These are phyloP conservation scores for Phytoseiulus persimilis DNA, from an alignment of 2,888 invertebrate genomes.

Conservation along the genomic window DNA sequence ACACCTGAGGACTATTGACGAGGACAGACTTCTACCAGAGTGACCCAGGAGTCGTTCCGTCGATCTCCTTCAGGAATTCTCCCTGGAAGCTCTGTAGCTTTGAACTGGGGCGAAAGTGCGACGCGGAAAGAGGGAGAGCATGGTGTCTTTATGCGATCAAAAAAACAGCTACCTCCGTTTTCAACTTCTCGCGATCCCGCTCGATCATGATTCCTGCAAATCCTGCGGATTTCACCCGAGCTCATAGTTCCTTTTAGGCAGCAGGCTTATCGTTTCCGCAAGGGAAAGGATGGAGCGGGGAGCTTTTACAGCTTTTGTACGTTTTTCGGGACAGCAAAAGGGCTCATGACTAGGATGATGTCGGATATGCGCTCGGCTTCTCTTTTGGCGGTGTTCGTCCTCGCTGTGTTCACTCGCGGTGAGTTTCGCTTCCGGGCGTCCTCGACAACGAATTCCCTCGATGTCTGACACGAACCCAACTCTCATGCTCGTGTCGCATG, in stretches of 20 bases:
- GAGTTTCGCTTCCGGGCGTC: background rate
- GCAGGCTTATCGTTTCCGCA: background rate
- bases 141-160: no score
- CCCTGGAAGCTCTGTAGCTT: no score
- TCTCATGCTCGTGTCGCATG: no score
- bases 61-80: no score
- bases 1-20: no score
- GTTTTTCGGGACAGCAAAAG: background rate
- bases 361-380: background rate
- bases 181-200: no score
- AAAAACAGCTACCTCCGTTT: no score
- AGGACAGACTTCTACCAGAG: no score
- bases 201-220: background rate
- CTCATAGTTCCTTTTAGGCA: background rate
- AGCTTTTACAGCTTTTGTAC: background rate
- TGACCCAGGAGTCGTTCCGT: no score
- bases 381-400: background rate
- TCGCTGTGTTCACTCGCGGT: background rate
- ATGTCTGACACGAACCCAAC: background rate
- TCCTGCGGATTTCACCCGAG: background rate
- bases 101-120: no score
- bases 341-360: background rate
- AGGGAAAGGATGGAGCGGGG: background rate
- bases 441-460: background rate
- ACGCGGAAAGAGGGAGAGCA: no score